A percentile compares a stretch with the other conserved stretches of the same genome.
Evolutionary conservation across 1,140 invertebrate genomes (phyloP).

Genomic region (Prorops nasuta): DNA sequence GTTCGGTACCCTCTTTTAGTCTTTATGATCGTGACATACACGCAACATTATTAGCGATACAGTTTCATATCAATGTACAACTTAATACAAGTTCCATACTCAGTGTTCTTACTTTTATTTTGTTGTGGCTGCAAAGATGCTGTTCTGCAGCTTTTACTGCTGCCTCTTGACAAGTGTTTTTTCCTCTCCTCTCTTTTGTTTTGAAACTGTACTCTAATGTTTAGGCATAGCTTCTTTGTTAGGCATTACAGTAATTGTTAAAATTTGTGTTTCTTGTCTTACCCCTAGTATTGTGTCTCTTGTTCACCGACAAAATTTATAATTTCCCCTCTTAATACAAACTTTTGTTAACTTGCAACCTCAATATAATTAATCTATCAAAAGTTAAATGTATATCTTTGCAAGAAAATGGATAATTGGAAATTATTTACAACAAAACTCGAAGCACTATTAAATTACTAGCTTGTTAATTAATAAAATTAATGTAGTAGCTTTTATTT

Average conservation of each 20-base stretch:
- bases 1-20: slow-evolving; percentile 3
- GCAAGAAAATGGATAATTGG: too few species aligned
- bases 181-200: slow-evolving; percentile 11
- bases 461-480: too few species aligned
- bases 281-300: slow-evolving; percentile 21
- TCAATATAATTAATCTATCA: too few species aligned
- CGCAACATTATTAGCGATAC: slow-evolving; percentile 25
- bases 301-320: background rate
- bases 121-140: slow-evolving; percentile 34
- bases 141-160: slow-evolving; percentile 31
- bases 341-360: too few species aligned
- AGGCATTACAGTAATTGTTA: too few species aligned
- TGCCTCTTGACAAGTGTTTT: too few species aligned
- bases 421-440: too few species aligned
- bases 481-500: too few species aligned
- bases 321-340: too few species aligned
- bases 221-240: too few species aligned
- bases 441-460: too few species aligned
- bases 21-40: slow-evolving; percentile 15
- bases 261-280: slow-evolving; percentile 15
- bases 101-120: slow-evolving; percentile 12
- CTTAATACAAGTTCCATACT: slow-evolving; percentile 14
- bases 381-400: too few species aligned
- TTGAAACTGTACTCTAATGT: slow-evolving; percentile 32
- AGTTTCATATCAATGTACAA: slow-evolving; percentile 16